Evolutionary conservation across 1,140 invertebrate species (phyloP).

Genomic region (Ostrea edulis): DNA sequence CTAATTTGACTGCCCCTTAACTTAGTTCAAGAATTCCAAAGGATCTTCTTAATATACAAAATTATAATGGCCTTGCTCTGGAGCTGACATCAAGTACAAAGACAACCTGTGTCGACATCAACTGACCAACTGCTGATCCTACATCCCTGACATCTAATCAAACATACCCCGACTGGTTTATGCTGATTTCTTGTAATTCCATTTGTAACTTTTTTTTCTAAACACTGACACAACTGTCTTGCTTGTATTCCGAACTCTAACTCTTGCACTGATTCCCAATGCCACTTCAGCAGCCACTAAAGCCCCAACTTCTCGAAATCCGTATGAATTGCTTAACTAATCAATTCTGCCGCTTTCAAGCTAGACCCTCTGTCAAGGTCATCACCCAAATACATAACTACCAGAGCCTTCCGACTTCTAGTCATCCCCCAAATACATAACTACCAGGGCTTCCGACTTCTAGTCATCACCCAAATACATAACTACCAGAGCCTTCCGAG

Average conservation of each 20-base stretch:
- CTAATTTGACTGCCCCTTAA: not conserved
- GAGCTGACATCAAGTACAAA: not conserved
- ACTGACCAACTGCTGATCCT: not conserved
- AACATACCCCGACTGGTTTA: not conserved
- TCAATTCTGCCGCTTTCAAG: not conserved
- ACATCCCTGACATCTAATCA: not conserved
- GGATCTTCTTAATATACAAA: conserved; percentile 32
- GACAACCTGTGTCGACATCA: not conserved
- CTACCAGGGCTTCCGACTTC: no score
- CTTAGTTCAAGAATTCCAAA: conserved; percentile 46
- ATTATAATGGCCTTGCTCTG: conserved; percentile 37
- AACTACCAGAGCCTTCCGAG: no score
- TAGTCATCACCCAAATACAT: no score
- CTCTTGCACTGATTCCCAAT: conserved; percentile 7
- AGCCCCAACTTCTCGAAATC: conserved; percentile 44
- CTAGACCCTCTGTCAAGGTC: not conserved
- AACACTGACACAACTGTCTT: conserved; percentile 36
- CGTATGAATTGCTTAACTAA: not conserved
- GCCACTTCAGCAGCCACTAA: conserved; percentile 45
- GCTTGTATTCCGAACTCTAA: conserved; percentile 40
- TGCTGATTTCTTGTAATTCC: not conserved
- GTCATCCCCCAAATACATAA: not conserved
- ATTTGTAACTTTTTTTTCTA: conserved; percentile 30
- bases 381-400: conserved; percentile 52
- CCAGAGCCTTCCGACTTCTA: no score